Base-by-base conservation (phyloP, 2,797 vertebrate species). In the Serranus cabrilla region DNA sequence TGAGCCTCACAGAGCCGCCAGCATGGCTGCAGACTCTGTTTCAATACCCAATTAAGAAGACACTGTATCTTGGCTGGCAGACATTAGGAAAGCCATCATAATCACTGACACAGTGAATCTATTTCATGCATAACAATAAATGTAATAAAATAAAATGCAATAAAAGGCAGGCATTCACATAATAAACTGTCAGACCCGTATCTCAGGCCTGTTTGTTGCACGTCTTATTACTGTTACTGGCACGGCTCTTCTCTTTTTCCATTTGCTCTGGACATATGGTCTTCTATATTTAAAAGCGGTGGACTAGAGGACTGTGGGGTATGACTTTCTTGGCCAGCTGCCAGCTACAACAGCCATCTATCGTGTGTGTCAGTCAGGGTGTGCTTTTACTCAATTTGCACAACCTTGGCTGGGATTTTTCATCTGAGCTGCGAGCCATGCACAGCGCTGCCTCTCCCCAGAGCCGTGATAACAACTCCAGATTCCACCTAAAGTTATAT, bases 401-500 rank as follows among this genome's bases (percentile, higher is more conserved):
- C 81, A 85, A 76, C 72, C 78, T 86, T 54, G 77, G 56, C 62
- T 25, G 55, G 62, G 65, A 74, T 76, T 74, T 76, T 74, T 73
- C 66, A 74, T 82, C 25, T 60, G 47, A 70, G 75, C 66, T 7
- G 9, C 45, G 4, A 57, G 42, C 31, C 34, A 54, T 12, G 11
- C 56, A 27, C 45, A 21, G 61, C 4, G n/a, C 68, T 18, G 57
- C 72, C 39, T 69, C 60, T 73, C 78, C 74, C 77, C 64, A 56
- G 66, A 82, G 86, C 68, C 50, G 62, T 1, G 75, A 84, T 83
- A 87, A 87, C 74, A 80, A 87, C 78, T 83, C 78, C 51, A 72
- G 63, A 82, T 74, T 78, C 74, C 60, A 71, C 72, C 80, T 56
- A n/a, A 86, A 87, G 80, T 87, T 90, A 75, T 69, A 92, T 90